Base-by-base conservation (phyloP, 2,113 vertebrate genomes). In the Reinhardtius hippoglossoides region DNA sequence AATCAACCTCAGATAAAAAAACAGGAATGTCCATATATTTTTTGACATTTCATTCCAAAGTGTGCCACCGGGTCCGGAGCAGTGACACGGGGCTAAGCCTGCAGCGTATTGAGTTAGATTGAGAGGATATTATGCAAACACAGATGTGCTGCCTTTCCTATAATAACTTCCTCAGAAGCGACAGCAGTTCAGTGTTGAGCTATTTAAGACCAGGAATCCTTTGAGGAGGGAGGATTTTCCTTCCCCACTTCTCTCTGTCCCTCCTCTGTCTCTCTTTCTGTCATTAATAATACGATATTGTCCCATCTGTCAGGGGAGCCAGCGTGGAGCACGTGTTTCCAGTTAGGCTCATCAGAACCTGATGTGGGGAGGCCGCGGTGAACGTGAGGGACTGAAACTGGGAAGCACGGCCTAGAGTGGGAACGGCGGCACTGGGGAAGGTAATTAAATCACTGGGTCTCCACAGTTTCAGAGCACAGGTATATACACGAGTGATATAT, bases 251-350 rank as follows among this genome's bases (percentile, higher is more conserved):
- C 75, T 63, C 46, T 74, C 37, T 5, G 52, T n/a, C 63, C 9
- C 71, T 74, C 72, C 62, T 48, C 62, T 26, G 13, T 20, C 54
- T 74, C 74, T 70, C 63, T 81, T 65, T 92, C 76, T 88, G 82
- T 92, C 92, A 93, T 95, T 94, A 95, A 93, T 94, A 94, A 89
- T 83, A 83, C 90, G 81, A 94, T 89, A 91, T 89, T 92, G 89
- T 93, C 90, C 90, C 91, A 92, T 93, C 92, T 94, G 91, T 93
- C 88, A 76, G 78, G 85, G 88, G 87, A 91, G 91, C 88, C 79
- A 90, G 86, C 78, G 67, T 67, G 84, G 72, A 82, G 80, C 94
- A 94, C 88, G 74, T 95, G 94, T 90, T 92, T 93, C 85, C 71
- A 84, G 81, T 95, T 55, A 94, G 93, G 60, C 76, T 90, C 90